A percentile compares a stretch with the other conserved stretches of the same genome.
These are phyloP conservation scores for Odontamblyopus lacepedii DNA, from an alignment of 2,797 vertebrate genomes.

Conservation along the genomic window DNA sequence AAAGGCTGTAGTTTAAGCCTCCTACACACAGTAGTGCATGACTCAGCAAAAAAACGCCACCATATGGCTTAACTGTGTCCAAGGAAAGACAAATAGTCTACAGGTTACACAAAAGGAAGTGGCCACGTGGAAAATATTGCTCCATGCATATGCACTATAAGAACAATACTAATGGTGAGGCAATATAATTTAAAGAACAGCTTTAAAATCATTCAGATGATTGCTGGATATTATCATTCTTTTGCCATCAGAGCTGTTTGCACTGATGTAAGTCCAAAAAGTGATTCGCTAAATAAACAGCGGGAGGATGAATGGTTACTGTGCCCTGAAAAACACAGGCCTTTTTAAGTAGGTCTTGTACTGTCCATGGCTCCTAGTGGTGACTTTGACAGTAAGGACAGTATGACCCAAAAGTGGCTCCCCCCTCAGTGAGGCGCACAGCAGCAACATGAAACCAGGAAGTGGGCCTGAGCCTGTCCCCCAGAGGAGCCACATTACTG, in stretches of 20 bases:
- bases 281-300: not conserved
- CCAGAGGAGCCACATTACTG: constrained; percentile 20
- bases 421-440: constrained; percentile 43
- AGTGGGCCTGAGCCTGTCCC: constrained; percentile 41
- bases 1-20: constrained; percentile 52
- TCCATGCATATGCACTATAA: constrained; percentile 21
- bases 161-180: constrained; percentile 14
- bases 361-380: constrained; percentile 30
- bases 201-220: not conserved
- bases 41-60: constrained; percentile 68
- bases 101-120: constrained; percentile 35
- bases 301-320: not conserved
- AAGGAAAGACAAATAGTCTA: constrained; percentile 38
- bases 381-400: constrained; percentile 71
- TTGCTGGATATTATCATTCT: constrained; percentile 3
- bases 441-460: constrained; percentile 37
- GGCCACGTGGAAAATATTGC: not conserved
- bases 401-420: constrained; percentile 61
- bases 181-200: not conserved
- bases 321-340: constrained; percentile 4
- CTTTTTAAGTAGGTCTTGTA: constrained; percentile 9
- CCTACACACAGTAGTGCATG: constrained; percentile 61
- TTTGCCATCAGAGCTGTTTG: constrained; percentile 4
- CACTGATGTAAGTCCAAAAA: not conserved
- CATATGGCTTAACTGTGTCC: constrained; percentile 60